Conservation (phyloP, 2,797 vertebrate species). For the Babyrousa celebensis region DNA sequence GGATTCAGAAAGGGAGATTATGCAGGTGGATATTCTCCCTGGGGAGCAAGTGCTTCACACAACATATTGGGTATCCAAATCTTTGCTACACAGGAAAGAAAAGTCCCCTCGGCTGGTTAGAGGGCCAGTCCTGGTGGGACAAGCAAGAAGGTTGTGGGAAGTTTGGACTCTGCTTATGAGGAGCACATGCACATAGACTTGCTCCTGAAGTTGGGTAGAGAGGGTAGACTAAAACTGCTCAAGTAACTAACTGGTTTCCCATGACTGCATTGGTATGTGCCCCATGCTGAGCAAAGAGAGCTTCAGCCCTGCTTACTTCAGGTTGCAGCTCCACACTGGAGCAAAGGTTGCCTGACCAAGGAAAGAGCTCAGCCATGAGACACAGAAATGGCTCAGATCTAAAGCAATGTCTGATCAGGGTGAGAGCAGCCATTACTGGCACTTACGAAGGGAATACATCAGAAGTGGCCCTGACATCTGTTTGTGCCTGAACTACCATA, state of each 20-base stretch:
- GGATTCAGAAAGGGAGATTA: background rate
- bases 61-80: background rate
- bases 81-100: background rate
- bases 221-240: background rate
- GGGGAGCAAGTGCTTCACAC: background rate
- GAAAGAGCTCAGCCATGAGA: background rate
- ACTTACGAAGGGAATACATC: background rate
- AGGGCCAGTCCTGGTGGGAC: background rate
- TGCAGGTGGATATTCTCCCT: too few relatives aligned
- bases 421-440: background rate
- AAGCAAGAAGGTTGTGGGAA: background rate
- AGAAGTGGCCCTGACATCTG: background rate
- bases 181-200: background rate
- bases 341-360: background rate
- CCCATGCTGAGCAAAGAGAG: background rate
- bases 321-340: background rate
- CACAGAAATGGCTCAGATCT: background rate
- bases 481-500: background rate
- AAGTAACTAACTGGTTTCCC: background rate
- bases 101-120: background rate
- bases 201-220: background rate
- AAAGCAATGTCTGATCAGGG: background rate
- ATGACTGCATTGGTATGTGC: background rate
- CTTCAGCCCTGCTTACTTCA: background rate
- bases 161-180: background rate